A percentile compares a stretch with the other conserved stretches of the same genome.
Conservation (phyloP, 1,140 invertebrate species). For the Macrosteles quadrilineatus region DNA sequence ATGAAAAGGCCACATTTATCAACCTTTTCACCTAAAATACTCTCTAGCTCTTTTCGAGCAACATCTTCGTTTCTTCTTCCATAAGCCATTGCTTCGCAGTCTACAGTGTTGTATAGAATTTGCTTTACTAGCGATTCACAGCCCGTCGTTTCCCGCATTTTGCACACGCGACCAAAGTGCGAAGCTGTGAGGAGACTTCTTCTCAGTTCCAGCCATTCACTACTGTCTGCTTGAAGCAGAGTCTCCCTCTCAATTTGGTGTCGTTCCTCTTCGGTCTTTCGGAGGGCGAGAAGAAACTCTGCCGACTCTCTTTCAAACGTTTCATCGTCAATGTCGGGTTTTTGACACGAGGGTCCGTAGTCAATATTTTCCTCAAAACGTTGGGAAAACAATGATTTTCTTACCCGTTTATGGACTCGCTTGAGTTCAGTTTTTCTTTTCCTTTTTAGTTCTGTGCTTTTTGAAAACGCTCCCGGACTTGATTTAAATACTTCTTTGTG, state of each 20-base stretch:
- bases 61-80: neutral
- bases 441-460: too few relatives aligned
- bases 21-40: neutral
- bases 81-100: neutral
- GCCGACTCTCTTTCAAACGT: neutral
- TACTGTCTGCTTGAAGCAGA: slow-evolving; percentile 39
- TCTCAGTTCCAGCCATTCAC: slow-evolving; percentile 44
- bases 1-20: too few relatives aligned
- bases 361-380: too few relatives aligned
- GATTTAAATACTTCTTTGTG: too few relatives aligned
- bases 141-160: slow-evolving; percentile 40
- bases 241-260: slow-evolving; percentile 42
- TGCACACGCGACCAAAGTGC: slow-evolving; percentile 47
- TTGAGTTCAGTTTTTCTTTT: too few relatives aligned
- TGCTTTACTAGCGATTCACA: slow-evolving; percentile 38
- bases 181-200: slow-evolving; percentile 46
- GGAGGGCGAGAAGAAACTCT: slow-evolving; percentile 30
- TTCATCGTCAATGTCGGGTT: neutral
- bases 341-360: too few relatives aligned
- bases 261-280: slow-evolving; percentile 32
- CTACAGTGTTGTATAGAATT: slow-evolving; percentile 37
- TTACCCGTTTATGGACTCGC: neutral
- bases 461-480: too few relatives aligned
- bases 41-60: neutral
- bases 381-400: neutral